Conservation (phyloP, 2,888 invertebrate genomes). For the Ophion obscuratus region DNA sequence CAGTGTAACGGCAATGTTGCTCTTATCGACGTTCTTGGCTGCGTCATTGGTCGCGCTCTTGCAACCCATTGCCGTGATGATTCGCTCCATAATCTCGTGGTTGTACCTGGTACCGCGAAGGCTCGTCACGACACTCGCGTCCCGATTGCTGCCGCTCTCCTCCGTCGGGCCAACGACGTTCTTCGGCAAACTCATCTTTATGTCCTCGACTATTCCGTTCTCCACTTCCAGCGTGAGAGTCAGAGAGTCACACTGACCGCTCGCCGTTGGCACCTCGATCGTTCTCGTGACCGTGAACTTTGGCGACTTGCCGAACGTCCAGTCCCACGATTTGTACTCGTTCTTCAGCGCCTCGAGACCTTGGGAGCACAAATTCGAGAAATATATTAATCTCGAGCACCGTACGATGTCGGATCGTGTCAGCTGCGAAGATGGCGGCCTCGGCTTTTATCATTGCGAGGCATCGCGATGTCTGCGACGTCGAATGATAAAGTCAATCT, state of each 20-base stretch:
- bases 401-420: background rate
- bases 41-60: constrained; percentile 74
- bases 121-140: constrained; percentile 88
- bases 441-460: too few species aligned
- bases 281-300: constrained; percentile 90
- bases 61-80: constrained; percentile 85
- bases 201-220: constrained; percentile 88
- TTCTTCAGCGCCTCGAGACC: constrained; percentile 90
- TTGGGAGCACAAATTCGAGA: constrained; percentile 71
- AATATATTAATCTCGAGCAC: background rate
- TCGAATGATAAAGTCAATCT: constrained; percentile 10
- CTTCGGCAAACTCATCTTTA: constrained; percentile 88
- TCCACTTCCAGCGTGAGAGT: constrained; percentile 88
- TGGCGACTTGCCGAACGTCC: constrained; percentile 95
- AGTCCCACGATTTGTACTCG: constrained; percentile 92
- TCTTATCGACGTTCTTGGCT: constrained; percentile 74
- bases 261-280: constrained; percentile 86
- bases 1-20: constrained; percentile 78
- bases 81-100: constrained; percentile 86
- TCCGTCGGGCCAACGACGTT: constrained; percentile 84
- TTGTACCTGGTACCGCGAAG: constrained; percentile 89
- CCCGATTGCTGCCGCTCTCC: constrained; percentile 86
- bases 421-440: too few species aligned
- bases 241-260: constrained; percentile 84
- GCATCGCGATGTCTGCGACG: background rate